Evolutionary conservation across 92 coral and sea anemone genomes (phyloP), one percentile per base, ranked within the genome.

Genomic region (Epizoanthus illoricatus): DNA sequence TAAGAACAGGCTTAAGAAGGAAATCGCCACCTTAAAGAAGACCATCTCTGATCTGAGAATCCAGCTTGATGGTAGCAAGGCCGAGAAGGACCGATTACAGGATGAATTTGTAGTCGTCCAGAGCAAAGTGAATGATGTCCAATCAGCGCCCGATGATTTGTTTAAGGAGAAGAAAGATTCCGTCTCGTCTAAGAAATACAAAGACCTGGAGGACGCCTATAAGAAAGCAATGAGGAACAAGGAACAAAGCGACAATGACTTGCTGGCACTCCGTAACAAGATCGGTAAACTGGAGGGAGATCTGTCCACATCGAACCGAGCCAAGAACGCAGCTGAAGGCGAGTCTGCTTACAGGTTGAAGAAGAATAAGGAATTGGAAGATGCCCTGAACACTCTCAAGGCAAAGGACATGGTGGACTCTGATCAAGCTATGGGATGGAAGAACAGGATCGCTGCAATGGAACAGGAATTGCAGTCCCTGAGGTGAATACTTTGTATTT

Each of bases 331-430:
- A 42, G 86, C 91, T 7, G 95, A 97, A 71, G 97, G 95, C 47
- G 98, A 97, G 73, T 71, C 89, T 18, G 93, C 90, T 59, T 94
- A 90, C 87, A 91, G 89, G 73, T 87, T 85, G 36, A 93, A 97
- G 88, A 86, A 96, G 65, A 90, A 94, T 62, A 84, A 88, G 28
- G 97, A 97, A 73, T 73, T 97, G 86, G 96, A 97, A 76, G 94
- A 85, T 16, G 87, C 90, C 5, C 83, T 93, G 55, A 84, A 91
- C 55, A 90, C 85, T 69, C 86, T 91, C 28, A 94, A 93, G 68
- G 74, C 94, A 33, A 91, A 86, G 74, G 94, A 93, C 82, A 91
- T 87, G 94, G 92, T 93, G 58, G 97, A 93, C 72, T 84, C 92
- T 74, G 89, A 84, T 18, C 94, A 93, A 54, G 97, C 97, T 16